Base-by-base conservation (phyloP, 2,797 vertebrate genomes). In the Lemur catta region DNA sequence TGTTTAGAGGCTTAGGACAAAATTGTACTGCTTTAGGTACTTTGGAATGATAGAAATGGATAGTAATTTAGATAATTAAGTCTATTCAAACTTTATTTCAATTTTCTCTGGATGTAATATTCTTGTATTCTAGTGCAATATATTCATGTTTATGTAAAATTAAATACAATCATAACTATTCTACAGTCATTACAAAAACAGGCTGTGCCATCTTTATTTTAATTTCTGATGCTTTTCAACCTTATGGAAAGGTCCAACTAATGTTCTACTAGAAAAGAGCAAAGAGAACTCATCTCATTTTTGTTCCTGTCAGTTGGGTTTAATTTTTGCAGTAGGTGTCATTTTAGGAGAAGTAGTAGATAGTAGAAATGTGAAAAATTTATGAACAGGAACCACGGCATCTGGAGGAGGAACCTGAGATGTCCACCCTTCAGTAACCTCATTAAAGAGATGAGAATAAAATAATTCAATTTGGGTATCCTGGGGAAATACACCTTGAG, bases 61-160 rank as follows among this genome's bases (percentile, higher is more conserved):
- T 96, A 98, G 96, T 74, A 97, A 98, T 98, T 98, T 98, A 98
- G 97, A 97, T 98, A 98, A 98, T 98, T 98, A 98, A 98, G 91
- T 98, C 91, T 97, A 97, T 98, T 98, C 90, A 94, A 97, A 81
- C 91, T 98, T 98, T 97, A 98, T 98, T 98, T 97, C 97, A 98
- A 94, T 98, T 98, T 98, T 97, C 86, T 98, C 84, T 61, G 96
- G 92, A 97, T 98, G 97, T 97, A 97, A 97, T 97, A 97, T 97
- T 97, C 91, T 88, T 98, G 33, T 95, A 96, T 97, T 74, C 94
- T 96, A 93, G 46, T 91, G 98, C 97, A 98, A 96, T 97, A 97
- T 96, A 92, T 97, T 97, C 52, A 18, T 76, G 63, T 89, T 71
- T 95, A 89, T 96, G 41, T 94, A 95, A 98, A 85, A 96, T 96